Base-by-base conservation (phyloP, 1,140 invertebrate genomes). In the Anthonomus grandis region DNA sequence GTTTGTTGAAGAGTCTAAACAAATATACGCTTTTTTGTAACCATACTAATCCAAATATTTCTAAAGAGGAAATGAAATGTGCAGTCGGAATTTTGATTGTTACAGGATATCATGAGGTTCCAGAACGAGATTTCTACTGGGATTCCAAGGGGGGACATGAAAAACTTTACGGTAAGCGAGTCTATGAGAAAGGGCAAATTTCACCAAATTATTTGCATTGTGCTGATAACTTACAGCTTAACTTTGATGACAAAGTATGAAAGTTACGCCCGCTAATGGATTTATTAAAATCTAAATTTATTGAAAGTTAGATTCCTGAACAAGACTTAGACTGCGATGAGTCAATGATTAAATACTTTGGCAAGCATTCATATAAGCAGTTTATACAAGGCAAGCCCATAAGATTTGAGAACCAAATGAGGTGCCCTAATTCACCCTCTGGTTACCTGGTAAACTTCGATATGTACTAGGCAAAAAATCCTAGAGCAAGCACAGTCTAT, bases 341-440 rank as follows among this genome's bases (percentile, higher is more conserved):
- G 54, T 60, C 59, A 15, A 70, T 69, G 67, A 57, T 69, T 44
- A 46, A 46, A 39, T 65, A 65, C 53, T 65, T 54, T 42, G 62
- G 64, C 12, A 19, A 50, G 15, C 68, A 68, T 51, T 31, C 52
- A 8, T 65, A 59, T 37, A 68, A 69, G 37, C 64, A 70, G 48
- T 68, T 58, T 47, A 64, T 65, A 38, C 36, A 48, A n/a, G 58
- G 62, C 12, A 64, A 65, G 25, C 55, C 62, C 21, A 62, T 65
- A 49, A 31, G 62, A 39, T 66, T 62, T 36, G 59, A 58, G 8
- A 64, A 57, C 41, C 64, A 63, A 49, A 56, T 58, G 22, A 63
- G 54, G 57, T 41, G 48, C 22, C 25, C 57, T 17, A 64, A 64
- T 51, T 50, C 49, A 13, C 36, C 21, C 15, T 23, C n/a, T 39